Conservation (phyloP, 1,140 invertebrate species). For the Aleiodes sp. region DNA sequence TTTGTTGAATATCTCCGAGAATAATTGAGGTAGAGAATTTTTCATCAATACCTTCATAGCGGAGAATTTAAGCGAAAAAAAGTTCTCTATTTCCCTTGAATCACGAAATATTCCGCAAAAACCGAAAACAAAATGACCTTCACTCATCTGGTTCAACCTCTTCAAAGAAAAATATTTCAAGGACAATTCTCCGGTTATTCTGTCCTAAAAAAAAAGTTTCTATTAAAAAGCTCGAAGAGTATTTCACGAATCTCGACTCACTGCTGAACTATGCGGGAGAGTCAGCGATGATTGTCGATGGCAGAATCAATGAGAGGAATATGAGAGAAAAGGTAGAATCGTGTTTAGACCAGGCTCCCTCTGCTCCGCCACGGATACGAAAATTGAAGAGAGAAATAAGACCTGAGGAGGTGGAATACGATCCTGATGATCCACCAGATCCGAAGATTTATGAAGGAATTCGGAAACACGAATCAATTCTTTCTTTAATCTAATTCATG, state of each 20-base stretch:
- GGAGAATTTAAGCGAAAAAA: too few species aligned
- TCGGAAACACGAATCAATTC: slow-evolving; percentile 37
- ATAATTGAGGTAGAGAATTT: too few species aligned
- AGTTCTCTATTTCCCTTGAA: too few species aligned
- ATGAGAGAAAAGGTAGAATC: slow-evolving; percentile 48
- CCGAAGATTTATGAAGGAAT: slow-evolving; percentile 38
- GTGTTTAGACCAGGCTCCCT: slow-evolving; percentile 43
- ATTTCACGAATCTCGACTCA: slow-evolving; percentile 39
- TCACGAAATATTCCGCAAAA: too few species aligned
- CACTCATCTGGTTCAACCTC: too few species aligned
- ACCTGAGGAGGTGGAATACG: slow-evolving; percentile 48
- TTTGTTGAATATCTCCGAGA: too few species aligned
- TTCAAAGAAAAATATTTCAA: too few species aligned
- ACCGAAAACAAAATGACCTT: too few species aligned
- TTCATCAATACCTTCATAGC: too few species aligned
- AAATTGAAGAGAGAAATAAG: slow-evolving; percentile 33
- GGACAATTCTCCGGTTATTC: neutral
- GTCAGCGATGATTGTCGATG: slow-evolving; percentile 45
- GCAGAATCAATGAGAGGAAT: slow-evolving; percentile 34
- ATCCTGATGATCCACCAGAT: slow-evolving; percentile 50
- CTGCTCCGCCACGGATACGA: slow-evolving; percentile 36
- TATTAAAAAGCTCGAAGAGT: slow-evolving; percentile 38
- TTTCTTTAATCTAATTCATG: slow-evolving; percentile 43
- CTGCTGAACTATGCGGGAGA: slow-evolving; percentile 47
- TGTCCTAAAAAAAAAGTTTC: neutral